These are phyloP conservation scores for Scaptomyza graminum DNA, from an alignment of 1,140 invertebrate species.

Conservation along the genomic window DNA sequence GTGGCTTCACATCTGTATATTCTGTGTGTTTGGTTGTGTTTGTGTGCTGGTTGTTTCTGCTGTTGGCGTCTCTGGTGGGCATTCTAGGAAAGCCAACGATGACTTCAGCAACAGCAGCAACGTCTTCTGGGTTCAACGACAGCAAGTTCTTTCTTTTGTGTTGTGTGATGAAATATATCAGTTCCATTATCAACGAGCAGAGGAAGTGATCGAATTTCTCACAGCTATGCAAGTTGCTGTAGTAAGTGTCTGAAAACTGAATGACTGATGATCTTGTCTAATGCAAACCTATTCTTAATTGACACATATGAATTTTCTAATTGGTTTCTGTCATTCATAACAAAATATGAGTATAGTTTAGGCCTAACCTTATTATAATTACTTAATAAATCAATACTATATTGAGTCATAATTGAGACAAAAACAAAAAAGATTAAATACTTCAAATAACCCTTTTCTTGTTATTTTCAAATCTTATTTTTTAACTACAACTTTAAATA, in stretches of 20 bases:
- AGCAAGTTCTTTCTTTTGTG: neutral
- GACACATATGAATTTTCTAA: slow-evolving; percentile 7
- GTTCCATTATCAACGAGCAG: slow-evolving; percentile 40
- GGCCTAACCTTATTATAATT: no score
- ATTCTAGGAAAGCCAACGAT: slow-evolving; percentile 43
- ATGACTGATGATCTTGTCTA: slow-evolving; percentile 11
- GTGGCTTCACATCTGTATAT: slow-evolving; percentile 31
- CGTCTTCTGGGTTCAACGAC: slow-evolving; percentile 38
- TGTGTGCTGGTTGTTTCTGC: neutral
- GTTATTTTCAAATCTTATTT: neutral
- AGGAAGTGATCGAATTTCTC: slow-evolving; percentile 52
- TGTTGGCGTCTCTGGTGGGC: slow-evolving; percentile 38
- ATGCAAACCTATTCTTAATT: slow-evolving; percentile 23
- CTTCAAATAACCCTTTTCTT: neutral
- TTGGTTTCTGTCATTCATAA: no score
- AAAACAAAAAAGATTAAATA: neutral
- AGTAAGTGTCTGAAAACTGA: slow-evolving; percentile 14
- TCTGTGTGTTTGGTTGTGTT: slow-evolving; percentile 24
- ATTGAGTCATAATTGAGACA: neutral
- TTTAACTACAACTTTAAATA: neutral
- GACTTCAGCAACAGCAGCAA: slow-evolving; percentile 23
- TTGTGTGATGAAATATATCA: slow-evolving; percentile 45
- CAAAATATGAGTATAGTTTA: no score
- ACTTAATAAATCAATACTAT: neutral
- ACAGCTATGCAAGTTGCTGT: slow-evolving; percentile 20